Percentiles rank a stretch among this genome's conserved stretches.
Evolutionary conservation across 2,888 invertebrate species (phyloP).

Genomic region (Amaurobius ferox): DNA sequence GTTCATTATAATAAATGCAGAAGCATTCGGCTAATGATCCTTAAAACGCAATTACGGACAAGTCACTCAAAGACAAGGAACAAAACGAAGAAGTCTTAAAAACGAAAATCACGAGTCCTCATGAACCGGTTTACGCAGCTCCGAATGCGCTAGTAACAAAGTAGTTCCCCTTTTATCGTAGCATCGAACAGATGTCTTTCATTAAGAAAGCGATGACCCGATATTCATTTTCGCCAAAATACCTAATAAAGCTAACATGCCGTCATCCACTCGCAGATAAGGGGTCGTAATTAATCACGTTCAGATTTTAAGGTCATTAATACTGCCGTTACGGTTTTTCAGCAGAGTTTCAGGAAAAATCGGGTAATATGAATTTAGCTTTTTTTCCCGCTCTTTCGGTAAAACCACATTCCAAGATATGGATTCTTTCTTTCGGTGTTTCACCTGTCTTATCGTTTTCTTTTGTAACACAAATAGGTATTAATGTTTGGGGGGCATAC

Average conservation of each 20-base stretch:
- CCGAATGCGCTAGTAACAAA: neutral
- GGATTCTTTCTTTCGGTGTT: neutral
- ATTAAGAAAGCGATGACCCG: constrained; percentile 36
- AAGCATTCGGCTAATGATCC: neutral
- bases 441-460: neutral
- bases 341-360: neutral
- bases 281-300: constrained; percentile 43
- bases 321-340: neutral
- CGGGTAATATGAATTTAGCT: neutral
- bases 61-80: no score
- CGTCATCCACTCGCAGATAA: constrained; percentile 36
- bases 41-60: neutral
- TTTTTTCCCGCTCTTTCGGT: neutral
- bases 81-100: no score
- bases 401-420: neutral
- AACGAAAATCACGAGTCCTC: neutral
- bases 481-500: neutral
- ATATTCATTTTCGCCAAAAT: constrained; percentile 10
- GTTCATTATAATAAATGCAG: neutral
- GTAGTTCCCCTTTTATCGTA: neutral
- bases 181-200: constrained; percentile 32
- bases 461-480: neutral
- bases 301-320: neutral
- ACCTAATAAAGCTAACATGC: constrained; percentile 58
- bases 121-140: neutral